These are phyloP conservation scores for Varroa destructor DNA, from an alignment of 1,140 invertebrate genomes.

Conservation along the genomic window DNA sequence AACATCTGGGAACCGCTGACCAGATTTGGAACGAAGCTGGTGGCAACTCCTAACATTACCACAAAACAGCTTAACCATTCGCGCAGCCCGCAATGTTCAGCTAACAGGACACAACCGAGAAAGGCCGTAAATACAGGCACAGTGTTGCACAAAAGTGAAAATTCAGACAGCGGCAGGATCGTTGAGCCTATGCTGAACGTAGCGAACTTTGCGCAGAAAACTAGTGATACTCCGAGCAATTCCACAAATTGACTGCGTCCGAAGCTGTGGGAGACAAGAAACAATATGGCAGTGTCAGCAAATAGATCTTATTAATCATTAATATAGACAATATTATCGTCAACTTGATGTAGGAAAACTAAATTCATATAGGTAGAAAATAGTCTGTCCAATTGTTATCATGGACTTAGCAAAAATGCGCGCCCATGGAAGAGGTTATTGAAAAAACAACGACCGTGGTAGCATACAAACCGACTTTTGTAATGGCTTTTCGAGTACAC, in stretches of 20 bases:
- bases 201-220: conserved; percentile 12
- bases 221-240: conserved; percentile 1
- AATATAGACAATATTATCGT: no score
- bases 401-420: no score
- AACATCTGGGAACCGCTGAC: background rate
- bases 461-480: no score
- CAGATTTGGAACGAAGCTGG: background rate
- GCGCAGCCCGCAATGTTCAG: conserved; percentile 3
- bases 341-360: no score
- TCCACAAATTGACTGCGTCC: background rate
- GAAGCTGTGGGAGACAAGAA: conserved; percentile 3
- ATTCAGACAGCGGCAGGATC: background rate
- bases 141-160: conserved; percentile 15
- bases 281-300: background rate
- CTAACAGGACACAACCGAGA: background rate
- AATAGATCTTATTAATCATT: no score
- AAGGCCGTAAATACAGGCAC: conserved; percentile 25
- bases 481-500: no score
- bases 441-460: no score
- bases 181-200: conserved; percentile 20
- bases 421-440: no score
- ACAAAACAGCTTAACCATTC: conserved; percentile 7
- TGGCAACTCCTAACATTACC: conserved; percentile 11
- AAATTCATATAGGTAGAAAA: no score
- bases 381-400: no score